Evolutionary conservation across 2,797 vertebrate genomes (phyloP), one percentile per base, ranked within the genome.

Genomic region (Micrastur ruficollis): DNA sequence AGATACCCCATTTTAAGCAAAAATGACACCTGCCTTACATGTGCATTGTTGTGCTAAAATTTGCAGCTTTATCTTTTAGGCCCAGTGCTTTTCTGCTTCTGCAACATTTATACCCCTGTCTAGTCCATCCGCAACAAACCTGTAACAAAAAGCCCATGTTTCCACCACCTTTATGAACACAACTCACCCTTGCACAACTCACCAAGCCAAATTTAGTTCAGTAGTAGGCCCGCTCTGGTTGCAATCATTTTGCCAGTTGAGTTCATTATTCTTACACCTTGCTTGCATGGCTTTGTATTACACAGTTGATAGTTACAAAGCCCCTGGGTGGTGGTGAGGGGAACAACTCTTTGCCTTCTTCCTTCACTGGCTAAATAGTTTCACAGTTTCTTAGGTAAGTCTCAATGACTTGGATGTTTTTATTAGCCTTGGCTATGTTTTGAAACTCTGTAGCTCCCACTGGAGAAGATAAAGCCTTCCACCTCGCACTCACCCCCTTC

Each of bases 61-160:
- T 9, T 67, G 26, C 26, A 75, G 68, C 40, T 95, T 87, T 81
- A 58, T 47, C 32, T 94, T 92, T 63, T 36, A 67, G 70, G 29
- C 82, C 50, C n/a, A 20, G 19, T 22, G 79, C 22, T 86, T 25
- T 84, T 56, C 32, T 80, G 36, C n/a, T 89, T 75, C 68, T 81
- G 32, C 11, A 26, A 34, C 8, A 5, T 63, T 87, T 81, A 80
- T 38, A 88, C 10, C 29, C 13, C 15, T 4, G 11, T 21, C 14
- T 49, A 34, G 73, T 18, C 38, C 32, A 78, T 53, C 22, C 42
- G 8, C 18, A 65, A 53, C 10, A 79, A 91, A 53, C 6, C 7
- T 3, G 0, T 42, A 44, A 67, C 44, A 52, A 78, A 53, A 82
- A 25, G 1, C 0, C 2, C 20, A 46, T 0, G 0, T 66, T 71